Evolutionary conservation across 1,140 invertebrate species (phyloP).

Genomic region (Lepidurus couesii): DNA sequence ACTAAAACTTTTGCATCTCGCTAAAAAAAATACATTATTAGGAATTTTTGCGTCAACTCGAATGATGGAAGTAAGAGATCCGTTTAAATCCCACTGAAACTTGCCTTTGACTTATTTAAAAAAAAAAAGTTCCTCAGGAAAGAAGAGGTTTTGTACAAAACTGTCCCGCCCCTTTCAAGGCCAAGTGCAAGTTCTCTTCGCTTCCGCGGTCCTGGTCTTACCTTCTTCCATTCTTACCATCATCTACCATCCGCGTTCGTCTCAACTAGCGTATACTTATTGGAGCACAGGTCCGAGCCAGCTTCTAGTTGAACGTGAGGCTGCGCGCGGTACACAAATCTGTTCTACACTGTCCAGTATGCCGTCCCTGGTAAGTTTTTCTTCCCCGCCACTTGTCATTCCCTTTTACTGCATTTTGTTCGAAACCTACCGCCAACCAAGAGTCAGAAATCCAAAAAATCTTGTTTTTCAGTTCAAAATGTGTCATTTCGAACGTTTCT

Average conservation of each 20-base stretch:
- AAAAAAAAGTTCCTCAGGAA: too few relatives aligned
- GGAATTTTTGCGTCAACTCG: too few relatives aligned
- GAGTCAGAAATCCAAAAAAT: too few relatives aligned
- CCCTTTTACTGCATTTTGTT: background rate
- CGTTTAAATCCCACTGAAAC: too few relatives aligned
- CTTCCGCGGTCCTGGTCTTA: conserved; percentile 1
- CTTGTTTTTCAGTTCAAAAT: too few relatives aligned
- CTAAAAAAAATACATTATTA: too few relatives aligned
- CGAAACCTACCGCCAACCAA: background rate
- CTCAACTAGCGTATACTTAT: background rate
- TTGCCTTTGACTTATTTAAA: too few relatives aligned
- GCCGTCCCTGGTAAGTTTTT: background rate
- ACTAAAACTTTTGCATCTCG: too few relatives aligned
- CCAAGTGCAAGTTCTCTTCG: background rate
- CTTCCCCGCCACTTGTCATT: background rate
- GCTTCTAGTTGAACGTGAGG: conserved; percentile 14
- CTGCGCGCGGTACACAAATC: background rate
- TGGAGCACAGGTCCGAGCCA: background rate
- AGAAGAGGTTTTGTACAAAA: background rate
- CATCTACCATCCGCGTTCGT: too few relatives aligned
- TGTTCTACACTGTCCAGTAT: background rate
- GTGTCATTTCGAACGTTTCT: too few relatives aligned
- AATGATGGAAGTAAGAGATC: too few relatives aligned
- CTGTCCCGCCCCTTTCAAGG: background rate
- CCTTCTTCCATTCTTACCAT: background rate